A percentile compares a stretch with the other conserved stretches of the same genome.
Evolutionary conservation across 2,888 invertebrate species (phyloP).

Genomic region (Nymphalis c-album): DNA sequence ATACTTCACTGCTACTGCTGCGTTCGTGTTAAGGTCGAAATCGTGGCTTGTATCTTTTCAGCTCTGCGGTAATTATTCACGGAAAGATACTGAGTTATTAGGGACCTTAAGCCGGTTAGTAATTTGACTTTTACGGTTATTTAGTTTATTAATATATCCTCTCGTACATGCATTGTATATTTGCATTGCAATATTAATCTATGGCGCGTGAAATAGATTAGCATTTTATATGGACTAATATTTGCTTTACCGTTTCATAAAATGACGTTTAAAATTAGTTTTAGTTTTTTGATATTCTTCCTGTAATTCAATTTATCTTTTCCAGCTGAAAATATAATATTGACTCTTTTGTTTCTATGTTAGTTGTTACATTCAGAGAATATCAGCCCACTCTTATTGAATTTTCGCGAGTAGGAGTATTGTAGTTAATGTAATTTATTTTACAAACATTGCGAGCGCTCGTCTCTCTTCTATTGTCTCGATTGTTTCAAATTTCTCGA

Average conservation of each 20-base stretch:
- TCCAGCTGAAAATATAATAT: background rate
- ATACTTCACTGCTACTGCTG: constrained; percentile 31
- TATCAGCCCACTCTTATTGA: constrained; percentile 18
- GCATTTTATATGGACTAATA: constrained; percentile 33
- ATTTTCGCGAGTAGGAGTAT: constrained; percentile 23
- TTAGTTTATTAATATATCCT: constrained; percentile 19
- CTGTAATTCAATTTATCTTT: constrained; percentile 12
- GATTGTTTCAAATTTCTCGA: constrained; percentile 23
- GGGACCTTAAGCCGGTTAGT: constrained; percentile 12
- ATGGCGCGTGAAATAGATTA: constrained; percentile 32
- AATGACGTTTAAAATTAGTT: constrained; percentile 31
- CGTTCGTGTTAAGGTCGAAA: constrained; percentile 30
- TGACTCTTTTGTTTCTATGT: constrained; percentile 2
- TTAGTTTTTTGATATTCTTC: constrained; percentile 25
- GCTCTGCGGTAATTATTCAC: constrained; percentile 31
- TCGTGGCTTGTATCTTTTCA: constrained; percentile 32
- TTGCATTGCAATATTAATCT: background rate
- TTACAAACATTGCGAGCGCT: constrained; percentile 29
- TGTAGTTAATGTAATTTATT: constrained; percentile 19
- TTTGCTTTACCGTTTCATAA: constrained; percentile 32
- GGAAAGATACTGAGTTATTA: constrained; percentile 21
- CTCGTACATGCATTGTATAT: background rate
- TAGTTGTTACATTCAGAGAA: constrained; percentile 13
- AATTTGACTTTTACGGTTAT: constrained; percentile 8
- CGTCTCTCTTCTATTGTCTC: constrained; percentile 34